Base-by-base conservation (phyloP, 2,797 vertebrate species). In the Micropoecilia bifurca region DNA sequence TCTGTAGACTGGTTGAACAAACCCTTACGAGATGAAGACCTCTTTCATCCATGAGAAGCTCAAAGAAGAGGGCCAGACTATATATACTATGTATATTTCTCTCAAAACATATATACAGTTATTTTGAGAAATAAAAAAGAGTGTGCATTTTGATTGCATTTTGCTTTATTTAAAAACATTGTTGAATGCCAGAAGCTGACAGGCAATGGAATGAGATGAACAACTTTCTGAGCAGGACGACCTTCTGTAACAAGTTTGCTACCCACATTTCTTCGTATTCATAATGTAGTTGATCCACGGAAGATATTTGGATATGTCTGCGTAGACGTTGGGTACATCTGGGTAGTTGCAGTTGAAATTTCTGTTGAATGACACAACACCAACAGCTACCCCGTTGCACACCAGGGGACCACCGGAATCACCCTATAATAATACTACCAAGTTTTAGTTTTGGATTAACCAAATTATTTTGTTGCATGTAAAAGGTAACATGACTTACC, bases 381-480 rank as follows among this genome's bases (percentile, higher is more conserved):
- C 95, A 3, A 91, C 84, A 1, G 92, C 92, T 18, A 4, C 1
- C 4, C 36, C 36, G 0, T 16, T 3, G 39, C 93, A 95, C 77
- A 95, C 92, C 75, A 96, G 83, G 43, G 95, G 95, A 33, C 57
- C 28, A 33, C 57, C 57, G 0, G 57, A 95, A 77, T 96, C 94
- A 7, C 92, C 90, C 94, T 95, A 89, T 46, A 77, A 88, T 28
- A 46, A 1, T 0, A 0, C 25, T 4, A 0, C 39, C 39, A 43
- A 8, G 2, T 75, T 69, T 12, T 2, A n/a, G 6, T 14, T 74
- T 13, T 1, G 28, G 6, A 12, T 74, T 39, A 3, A 20, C 28
- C 13, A 71, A 2, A 1, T n/a, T 7, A 39, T 14, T 47, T 74
- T 41, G 39, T 41, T 41, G 39, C 39, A 41, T 41, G 39, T 41